Percentiles rank a stretch among this genome's conserved stretches.
Evolutionary conservation across 2,888 invertebrate genomes (phyloP).

Genomic region (Tipula helvola): DNA sequence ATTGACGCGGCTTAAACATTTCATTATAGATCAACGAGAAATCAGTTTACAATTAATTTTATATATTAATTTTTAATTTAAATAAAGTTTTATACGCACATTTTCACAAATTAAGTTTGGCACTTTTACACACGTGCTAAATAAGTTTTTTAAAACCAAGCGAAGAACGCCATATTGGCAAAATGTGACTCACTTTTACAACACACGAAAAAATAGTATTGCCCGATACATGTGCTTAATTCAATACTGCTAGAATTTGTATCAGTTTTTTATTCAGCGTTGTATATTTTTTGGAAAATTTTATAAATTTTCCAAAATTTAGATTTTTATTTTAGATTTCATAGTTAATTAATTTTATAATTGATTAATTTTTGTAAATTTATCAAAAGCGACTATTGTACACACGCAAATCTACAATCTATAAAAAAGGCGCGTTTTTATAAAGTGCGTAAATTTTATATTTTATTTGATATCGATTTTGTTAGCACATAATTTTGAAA

Average conservation of each 20-base stretch:
- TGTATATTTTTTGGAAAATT: not conserved
- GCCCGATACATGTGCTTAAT: not conserved
- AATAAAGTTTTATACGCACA: slow-evolving; percentile 29
- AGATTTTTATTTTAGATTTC: not conserved
- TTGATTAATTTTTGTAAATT: too few species aligned
- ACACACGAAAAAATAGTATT: not conserved
- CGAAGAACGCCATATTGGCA: slow-evolving; percentile 35
- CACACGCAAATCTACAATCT: too few species aligned
- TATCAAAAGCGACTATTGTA: too few species aligned
- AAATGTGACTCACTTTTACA: slow-evolving; percentile 9
- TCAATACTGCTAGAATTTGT: not conserved
- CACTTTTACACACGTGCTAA: slow-evolving; percentile 38
- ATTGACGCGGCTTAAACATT: not conserved
- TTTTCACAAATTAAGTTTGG: slow-evolving; percentile 34
- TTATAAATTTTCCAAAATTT: not conserved
- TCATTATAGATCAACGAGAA: not conserved
- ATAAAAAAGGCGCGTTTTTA: too few species aligned
- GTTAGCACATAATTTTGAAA: too few species aligned
- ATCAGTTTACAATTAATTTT: not conserved
- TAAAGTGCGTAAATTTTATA: too few species aligned
- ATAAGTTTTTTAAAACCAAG: slow-evolving; percentile 36
- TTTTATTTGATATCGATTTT: too few species aligned
- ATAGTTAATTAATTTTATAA: too few species aligned
- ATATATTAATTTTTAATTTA: slow-evolving; percentile 5
- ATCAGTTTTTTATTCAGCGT: not conserved